A percentile compares a stretch with the other conserved stretches of the same genome.
Evolutionary conservation across 2,113 vertebrate genomes (phyloP).

Genomic region (Clarias batrachus): DNA sequence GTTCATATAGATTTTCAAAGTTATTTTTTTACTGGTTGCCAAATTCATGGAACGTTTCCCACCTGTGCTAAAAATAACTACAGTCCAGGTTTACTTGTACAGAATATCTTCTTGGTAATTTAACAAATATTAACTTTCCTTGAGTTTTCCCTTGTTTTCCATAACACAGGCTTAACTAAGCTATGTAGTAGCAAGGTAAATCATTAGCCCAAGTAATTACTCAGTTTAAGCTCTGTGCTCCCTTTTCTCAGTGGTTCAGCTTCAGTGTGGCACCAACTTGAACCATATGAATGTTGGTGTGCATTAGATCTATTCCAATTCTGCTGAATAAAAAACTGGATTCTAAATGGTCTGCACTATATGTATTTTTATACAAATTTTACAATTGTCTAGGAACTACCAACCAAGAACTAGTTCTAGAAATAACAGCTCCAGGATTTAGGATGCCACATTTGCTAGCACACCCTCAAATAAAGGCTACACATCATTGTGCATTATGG

Average conservation of each 20-base stretch:
- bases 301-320: neutral
- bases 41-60: neutral
- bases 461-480: neutral
- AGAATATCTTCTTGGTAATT: neutral
- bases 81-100: neutral
- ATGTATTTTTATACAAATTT: neutral
- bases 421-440: neutral
- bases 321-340: neutral
- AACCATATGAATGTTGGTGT: neutral
- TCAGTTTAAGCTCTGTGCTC: neutral
- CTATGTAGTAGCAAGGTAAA: neutral
- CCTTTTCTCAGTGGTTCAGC: neutral
- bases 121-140: constrained; percentile 14
- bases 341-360: neutral
- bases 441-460: neutral
- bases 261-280: neutral
- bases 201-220: neutral
- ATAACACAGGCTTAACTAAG: neutral
- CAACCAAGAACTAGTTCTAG: neutral
- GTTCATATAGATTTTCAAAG: neutral
- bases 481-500: neutral
- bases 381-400: neutral
- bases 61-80: neutral
- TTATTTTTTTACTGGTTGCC: no score
- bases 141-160: neutral